Percentiles rank a stretch among this genome's conserved stretches.
Conservation (phyloP, 1,140 invertebrate genomes). For the Ooceraea biroi region DNA sequence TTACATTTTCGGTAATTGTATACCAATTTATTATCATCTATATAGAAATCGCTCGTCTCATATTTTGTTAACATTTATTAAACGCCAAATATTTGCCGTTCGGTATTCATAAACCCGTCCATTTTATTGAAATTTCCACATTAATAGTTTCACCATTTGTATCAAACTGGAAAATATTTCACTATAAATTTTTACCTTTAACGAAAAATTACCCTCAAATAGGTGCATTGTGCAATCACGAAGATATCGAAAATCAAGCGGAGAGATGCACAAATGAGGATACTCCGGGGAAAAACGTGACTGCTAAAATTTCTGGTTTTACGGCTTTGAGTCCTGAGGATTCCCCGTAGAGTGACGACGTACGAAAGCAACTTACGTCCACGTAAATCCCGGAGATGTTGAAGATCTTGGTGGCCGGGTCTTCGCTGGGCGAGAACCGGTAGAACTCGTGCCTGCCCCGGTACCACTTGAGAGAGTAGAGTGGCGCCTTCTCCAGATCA, state of each 20-base stretch:
- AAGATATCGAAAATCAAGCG: neutral
- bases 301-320: no score
- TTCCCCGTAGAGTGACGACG: no score
- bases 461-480: conserved; percentile 95
- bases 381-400: conserved; percentile 90
- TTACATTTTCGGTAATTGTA: conserved; percentile 38
- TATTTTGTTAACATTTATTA: conserved; percentile 54
- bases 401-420: conserved; percentile 90
- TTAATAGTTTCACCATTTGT: conserved; percentile 38
- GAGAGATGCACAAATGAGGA: neutral
- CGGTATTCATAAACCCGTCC: conserved; percentile 11
- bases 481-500: conserved; percentile 89
- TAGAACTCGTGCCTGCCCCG: conserved; percentile 91
- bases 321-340: no score
- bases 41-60: conserved; percentile 33
- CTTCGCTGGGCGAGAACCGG: conserved; percentile 89
- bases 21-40: conserved; percentile 36
- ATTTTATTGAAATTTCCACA: conserved; percentile 35
- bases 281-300: no score
- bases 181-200: neutral
- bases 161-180: conserved; percentile 14
- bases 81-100: conserved; percentile 41
- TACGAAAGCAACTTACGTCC: conserved; percentile 89
- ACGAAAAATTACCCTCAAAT: neutral
- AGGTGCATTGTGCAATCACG: no score